Base-by-base conservation (phyloP, 1,140 invertebrate species). In the Diploscapter pachys region DNA sequence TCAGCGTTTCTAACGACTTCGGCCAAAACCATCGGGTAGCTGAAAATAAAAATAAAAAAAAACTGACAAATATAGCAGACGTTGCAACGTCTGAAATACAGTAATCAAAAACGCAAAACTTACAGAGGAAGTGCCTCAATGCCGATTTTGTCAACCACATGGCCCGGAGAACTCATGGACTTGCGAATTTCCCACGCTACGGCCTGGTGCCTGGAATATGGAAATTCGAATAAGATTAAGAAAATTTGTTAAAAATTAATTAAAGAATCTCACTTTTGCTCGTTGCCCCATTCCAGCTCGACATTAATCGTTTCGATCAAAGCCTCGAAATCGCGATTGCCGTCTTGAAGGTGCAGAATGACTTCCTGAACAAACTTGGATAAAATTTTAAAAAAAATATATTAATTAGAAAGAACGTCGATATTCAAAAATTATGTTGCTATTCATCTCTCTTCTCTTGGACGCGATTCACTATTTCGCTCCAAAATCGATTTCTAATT, bases 171-270 rank as follows among this genome's bases (percentile, higher is more conserved):
- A 4, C 50, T 64, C 63, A 72, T 66, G 3, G 75, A 71, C 53
- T 76, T 76, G 49, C 75, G 56, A 50, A 76, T 63, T 62, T 76
- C 75, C 75, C 75, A 76, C 3, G 75, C 75, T 4, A 76, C 75
- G 48, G 71, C 71, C 51, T 72, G 71, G 5, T 59, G 71, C 13
- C 71, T 72, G n/a, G 54, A 72, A 71, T 50, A 8, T 55, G 9
- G 2, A 59, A 48, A 48, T 11, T n/a, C n/a, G 9, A 11, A 48
- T 9, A 49, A 48, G 9, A 65, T n/a, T 13, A 49, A 65, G 9
- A 11, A 48, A 9, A 49, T 11, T n/a, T n/a, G n/a, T n/a, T 9
- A 31, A 65, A 67, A 51, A 6, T 55, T 31, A 61, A 51, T 0
- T n/a, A 13, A 71, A 52, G 54, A 54, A 54, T 57, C 61, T 67